Evolutionary conservation across 1,140 invertebrate species (phyloP), one percentile per base, ranked within the genome.

Genomic region (Tetramorium simillimum): DNA sequence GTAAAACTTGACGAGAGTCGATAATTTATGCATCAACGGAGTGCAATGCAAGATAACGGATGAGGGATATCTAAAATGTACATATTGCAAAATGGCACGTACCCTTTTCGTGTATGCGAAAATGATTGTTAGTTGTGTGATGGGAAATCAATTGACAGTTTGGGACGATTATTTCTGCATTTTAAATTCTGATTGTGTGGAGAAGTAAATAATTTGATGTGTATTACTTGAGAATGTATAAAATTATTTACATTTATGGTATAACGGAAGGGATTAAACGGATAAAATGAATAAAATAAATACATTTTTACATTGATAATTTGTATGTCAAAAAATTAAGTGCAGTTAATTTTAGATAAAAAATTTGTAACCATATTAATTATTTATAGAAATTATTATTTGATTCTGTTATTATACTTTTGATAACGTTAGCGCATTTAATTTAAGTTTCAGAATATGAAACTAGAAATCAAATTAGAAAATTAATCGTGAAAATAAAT

Each of bases 1-100:
- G 77, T 69, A 81, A 81, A 81, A 56, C 63, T 14, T 65, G 62
- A n/a, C 63, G 46, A 46, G 62, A 46, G 14, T 53, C 46, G 46
- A 43, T 80, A 69, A 80, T 58, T 81, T 33, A 56, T 40, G 63
- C 37, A 33, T 69, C 62, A 81, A 80, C 63, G 46, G 37, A 67
- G 62, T n/a, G 58, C 21, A 51, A 65, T 65, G 28, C 37, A 46
- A 67, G 46, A 69, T 37, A 46, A 14, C n/a, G 33, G 62, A n/a
- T n/a, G n/a, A 49, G 12, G 28, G 28, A 81, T 40, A 33, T 51
- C 16, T 77, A 40, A 53, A 69, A 49, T 24, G 62, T 21, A 24
- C 7, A 37, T 33, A 33, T 81, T 81, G 63, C 43, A 21, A 51
- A 65, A 49, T 37, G 43, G 18, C 46, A 33, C 14, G 12, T 46